Evolutionary conservation across 35 echinoderm and acorn worm genomes (phyloP).

Genomic region (Lytechinus pictus): DNA sequence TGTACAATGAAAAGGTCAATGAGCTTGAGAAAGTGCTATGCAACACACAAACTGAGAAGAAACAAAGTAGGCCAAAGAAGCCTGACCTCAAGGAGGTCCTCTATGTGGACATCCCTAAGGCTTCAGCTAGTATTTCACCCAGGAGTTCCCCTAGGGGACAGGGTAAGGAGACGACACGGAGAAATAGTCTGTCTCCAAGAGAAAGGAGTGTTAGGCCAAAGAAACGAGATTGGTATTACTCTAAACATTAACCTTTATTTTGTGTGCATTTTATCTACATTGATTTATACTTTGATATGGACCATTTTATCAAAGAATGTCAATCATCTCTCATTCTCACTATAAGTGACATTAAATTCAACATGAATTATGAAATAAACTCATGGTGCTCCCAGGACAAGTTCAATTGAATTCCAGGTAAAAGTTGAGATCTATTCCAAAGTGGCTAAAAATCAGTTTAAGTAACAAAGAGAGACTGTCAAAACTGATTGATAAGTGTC

Average conservation of each 20-base stretch:
- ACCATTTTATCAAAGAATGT: not conserved
- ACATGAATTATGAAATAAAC: not conserved
- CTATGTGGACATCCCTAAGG: slow-evolving; percentile 67
- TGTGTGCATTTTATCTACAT: not conserved
- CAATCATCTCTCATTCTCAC: not conserved
- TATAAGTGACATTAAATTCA: not conserved
- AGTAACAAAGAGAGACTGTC: no score
- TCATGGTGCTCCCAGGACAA: not conserved
- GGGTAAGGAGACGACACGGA: slow-evolving; percentile 40
- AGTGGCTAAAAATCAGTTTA: no score
- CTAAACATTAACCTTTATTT: slow-evolving; percentile 26
- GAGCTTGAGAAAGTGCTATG: not conserved
- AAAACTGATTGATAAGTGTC: no score
- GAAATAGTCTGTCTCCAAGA: slow-evolving; percentile 61
- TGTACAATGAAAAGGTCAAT: not conserved
- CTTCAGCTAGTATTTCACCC: slow-evolving; percentile 16
- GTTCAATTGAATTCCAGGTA: not conserved
- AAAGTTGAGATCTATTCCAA: no score
- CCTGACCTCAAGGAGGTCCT: slow-evolving; percentile 59
- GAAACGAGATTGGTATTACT: slow-evolving; percentile 70
- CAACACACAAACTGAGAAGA: slow-evolving; percentile 19
- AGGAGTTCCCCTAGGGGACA: slow-evolving; percentile 41
- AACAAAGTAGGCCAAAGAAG: not conserved
- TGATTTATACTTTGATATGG: not conserved
- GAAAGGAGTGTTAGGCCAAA: slow-evolving; percentile 77